phyloP scores from a whole-genome alignment of 1,140 invertebrate species.

The Drosophila nasuta region DNA sequence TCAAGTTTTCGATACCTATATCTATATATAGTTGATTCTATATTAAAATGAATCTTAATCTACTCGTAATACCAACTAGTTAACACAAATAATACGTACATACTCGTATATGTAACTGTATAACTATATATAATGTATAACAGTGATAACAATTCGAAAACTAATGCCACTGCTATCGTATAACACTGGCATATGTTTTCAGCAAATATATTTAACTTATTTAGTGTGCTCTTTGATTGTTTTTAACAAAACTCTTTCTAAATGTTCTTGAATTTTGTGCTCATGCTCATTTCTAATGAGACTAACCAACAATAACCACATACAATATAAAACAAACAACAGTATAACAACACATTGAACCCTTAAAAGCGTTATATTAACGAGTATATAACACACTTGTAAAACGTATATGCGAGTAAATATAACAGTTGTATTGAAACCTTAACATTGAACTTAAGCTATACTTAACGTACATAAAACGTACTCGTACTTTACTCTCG shows the following conservation, averaged over 20 bases:
- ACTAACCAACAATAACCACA: slow-evolving; percentile 38
- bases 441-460: slow-evolving; percentile 58
- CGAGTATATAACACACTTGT: slow-evolving; percentile 34
- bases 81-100: slow-evolving; percentile 37
- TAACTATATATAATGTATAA: slow-evolving; percentile 29
- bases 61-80: slow-evolving; percentile 23
- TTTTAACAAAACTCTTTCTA: slow-evolving; percentile 52
- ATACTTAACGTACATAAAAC: slow-evolving; percentile 55
- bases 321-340: background rate
- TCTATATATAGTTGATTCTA: slow-evolving; percentile 44
- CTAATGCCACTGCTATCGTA: slow-evolving; percentile 32
- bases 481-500: slow-evolving; percentile 27
- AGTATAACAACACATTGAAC: slow-evolving; percentile 17
- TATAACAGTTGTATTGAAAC: slow-evolving; percentile 42
- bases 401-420: slow-evolving; percentile 31
- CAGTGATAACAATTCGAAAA: slow-evolving; percentile 17
- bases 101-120: slow-evolving; percentile 17
- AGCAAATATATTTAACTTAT: slow-evolving; percentile 15
- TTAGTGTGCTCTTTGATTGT: slow-evolving; percentile 26
- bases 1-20: slow-evolving; percentile 44
- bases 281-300: slow-evolving; percentile 54
- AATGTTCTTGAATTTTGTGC: slow-evolving; percentile 59
- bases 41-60: slow-evolving; percentile 2
- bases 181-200: slow-evolving; percentile 21
- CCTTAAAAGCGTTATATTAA: slow-evolving; percentile 10